Evolutionary conservation across 2,888 invertebrate genomes (phyloP), one percentile per base, ranked within the genome.

Genomic region (Caenorhabditis angaria): DNA sequence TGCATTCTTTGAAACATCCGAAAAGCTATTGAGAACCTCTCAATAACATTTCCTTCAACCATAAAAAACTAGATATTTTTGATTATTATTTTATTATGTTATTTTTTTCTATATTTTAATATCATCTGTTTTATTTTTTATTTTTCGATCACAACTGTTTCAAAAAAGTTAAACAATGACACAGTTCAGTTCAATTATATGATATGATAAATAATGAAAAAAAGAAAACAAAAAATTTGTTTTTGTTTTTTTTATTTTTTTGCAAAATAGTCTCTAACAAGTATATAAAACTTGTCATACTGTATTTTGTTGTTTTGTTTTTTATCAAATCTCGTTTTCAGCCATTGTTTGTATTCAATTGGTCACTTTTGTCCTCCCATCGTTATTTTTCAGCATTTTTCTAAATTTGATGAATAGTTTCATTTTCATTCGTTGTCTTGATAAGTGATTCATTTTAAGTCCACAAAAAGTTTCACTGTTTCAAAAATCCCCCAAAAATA

Each of bases 231-330:
- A 14, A 35, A 14, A 35, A 61, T 24, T 50, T 35, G 53, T 10
- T 41, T 6, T 14, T 41, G 41, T 41, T 41, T 12, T 41, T 41
- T 12, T 41, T 41, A 18, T 18, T 41, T 41, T 41, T 41, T 41
- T 41, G 6, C 10, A 6, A 41, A 41, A 41, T 41, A 41, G 41
- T 41, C 41, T 41, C 41, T 41, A 55, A 62, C 62, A 56, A 61
- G 70, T 70, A 66, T 71, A 66, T 71, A 71, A 70, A 71, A 71
- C 71, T 63, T 71, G 66, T 55, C 62, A 27, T 66, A 70, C 63
- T 60, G 59, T 66, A 65, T 59, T 48, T 60, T 62, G 65, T 41
- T 65, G 58, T 62, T 59, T 58, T 51, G 50, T 59, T 56, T n/a
- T 25, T 58, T 29, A 63, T 66, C 66, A 60, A 66, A 56, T 70